Evolutionary conservation across 2,797 vertebrate genomes (phyloP), one percentile per base, ranked within the genome.

Genomic region (Acestrorhynchus altus): DNA sequence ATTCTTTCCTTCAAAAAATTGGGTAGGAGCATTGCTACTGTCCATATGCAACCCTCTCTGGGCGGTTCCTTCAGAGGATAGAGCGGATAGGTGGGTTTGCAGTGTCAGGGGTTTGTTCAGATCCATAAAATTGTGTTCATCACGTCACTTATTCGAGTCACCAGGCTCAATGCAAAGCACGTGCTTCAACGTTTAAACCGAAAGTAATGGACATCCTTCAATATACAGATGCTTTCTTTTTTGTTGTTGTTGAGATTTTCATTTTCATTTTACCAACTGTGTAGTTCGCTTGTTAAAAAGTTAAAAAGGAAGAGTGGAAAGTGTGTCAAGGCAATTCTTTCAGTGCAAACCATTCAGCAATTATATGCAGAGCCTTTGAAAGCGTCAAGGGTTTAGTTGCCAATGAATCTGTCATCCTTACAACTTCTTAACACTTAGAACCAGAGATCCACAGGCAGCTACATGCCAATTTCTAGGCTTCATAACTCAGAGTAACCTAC

Each of bases 321-420:
- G 67, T 46, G 16, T 78, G 69, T 78, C 76, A 78, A 47, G 61
- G 52, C 56, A 71, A 8, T 61, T 16, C 22, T 26, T 59, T 60
- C 74, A n/a, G 31, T 16, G 28, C 54, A 7, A 63, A 73, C 49
- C 5, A 35, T 39, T 52, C 47, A 52, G 47, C 1, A 6, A 2
- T 39, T 39, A 35, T 35, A 18, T 11, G 12, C 9, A n/a, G 4
- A 11, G 11, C 46, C 4, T 51, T 28, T 51, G 11, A 28, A 67
- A 69, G 10, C 66, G 22, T 9, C 0, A 18, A 5, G 22, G 44
- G 16, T 49, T 46, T 68, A 31, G 26, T n/a, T 31, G 10, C 12
- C 46, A 52, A 26, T 51, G 16, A 35, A 49, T 51, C 49, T 16
- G 18, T 9, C 26, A 15, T 28, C 20, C 22, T 47, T 67, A 61